These are phyloP conservation scores for Ametastegia equiseti DNA, from an alignment of 2,888 invertebrate genomes.

Conservation along the genomic window DNA sequence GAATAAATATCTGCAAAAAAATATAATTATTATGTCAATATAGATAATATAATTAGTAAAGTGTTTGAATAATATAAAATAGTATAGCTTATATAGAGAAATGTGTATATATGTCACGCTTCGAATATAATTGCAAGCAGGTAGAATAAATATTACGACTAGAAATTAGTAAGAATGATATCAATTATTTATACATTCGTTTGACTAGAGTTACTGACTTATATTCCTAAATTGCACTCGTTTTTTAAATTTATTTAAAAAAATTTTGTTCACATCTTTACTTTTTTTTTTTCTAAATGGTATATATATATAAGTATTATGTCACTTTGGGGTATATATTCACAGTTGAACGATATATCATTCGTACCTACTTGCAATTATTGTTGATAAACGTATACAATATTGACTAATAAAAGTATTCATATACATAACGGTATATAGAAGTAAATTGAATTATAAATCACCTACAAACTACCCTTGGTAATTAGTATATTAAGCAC, in stretches of 20 bases:
- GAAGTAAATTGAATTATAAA: slow-evolving; percentile 17
- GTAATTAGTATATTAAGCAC: neutral
- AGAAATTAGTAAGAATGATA: slow-evolving; percentile 47
- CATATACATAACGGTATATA: slow-evolving; percentile 6
- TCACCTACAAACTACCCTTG: slow-evolving; percentile 15
- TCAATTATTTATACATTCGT: slow-evolving; percentile 42
- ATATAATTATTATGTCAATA: slow-evolving; percentile 1
- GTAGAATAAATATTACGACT: slow-evolving; percentile 52
- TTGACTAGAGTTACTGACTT: slow-evolving; percentile 58
- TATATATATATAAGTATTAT: slow-evolving; percentile 52
- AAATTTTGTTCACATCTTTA: slow-evolving; percentile 5
- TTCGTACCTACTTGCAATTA: slow-evolving; percentile 35
- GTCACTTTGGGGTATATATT: slow-evolving; percentile 58
- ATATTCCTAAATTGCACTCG: slow-evolving; percentile 58
- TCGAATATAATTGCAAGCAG: slow-evolving; percentile 44
- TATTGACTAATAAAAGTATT: neutral
- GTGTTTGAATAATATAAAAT: neutral
- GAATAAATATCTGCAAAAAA: neutral
- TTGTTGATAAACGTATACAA: neutral
- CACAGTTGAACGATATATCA: slow-evolving; percentile 5
- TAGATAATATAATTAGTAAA: neutral
- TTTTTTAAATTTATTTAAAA: too few species aligned
- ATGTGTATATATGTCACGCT: slow-evolving; percentile 22
- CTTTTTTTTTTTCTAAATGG: neutral
- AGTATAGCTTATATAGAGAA: neutral